Evolutionary conservation across 2,888 invertebrate species (phyloP).

Genomic region (Parelbella ahira): DNA sequence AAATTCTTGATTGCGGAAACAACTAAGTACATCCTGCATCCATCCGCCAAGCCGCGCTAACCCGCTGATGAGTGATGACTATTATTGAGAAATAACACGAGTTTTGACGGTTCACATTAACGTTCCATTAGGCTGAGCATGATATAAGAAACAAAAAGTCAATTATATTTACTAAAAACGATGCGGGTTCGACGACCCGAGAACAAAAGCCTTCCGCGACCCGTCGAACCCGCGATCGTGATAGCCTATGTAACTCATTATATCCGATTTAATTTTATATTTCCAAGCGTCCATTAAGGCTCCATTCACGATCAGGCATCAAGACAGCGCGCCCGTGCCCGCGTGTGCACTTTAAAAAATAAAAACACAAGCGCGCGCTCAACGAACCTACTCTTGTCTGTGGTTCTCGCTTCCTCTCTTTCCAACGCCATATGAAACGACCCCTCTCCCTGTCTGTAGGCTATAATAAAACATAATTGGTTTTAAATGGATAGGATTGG

Average conservation of each 20-base stretch:
- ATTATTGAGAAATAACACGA: slow-evolving; percentile 33
- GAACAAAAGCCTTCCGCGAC: slow-evolving; percentile 58
- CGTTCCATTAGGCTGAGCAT: slow-evolving; percentile 36
- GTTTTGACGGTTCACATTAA: slow-evolving; percentile 34
- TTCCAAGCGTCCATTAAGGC: slow-evolving; percentile 63
- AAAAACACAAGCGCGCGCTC: slow-evolving; percentile 41
- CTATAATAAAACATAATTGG: slow-evolving; percentile 77
- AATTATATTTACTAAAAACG: slow-evolving; percentile 58
- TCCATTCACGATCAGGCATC: slow-evolving; percentile 56
- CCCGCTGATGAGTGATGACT: slow-evolving; percentile 29
- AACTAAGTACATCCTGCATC: slow-evolving; percentile 14
- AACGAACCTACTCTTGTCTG: slow-evolving; percentile 45
- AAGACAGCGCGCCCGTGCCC: slow-evolving; percentile 52
- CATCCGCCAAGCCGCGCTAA: slow-evolving; percentile 10
- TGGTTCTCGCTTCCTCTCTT: slow-evolving; percentile 44
- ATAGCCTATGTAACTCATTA: slow-evolving; percentile 69
- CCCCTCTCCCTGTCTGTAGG: slow-evolving; percentile 45
- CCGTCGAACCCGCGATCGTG: slow-evolving; percentile 51
- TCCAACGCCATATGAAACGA: slow-evolving; percentile 38
- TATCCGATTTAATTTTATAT: slow-evolving; percentile 69
- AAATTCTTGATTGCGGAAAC: too few relatives aligned
- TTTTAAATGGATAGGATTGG: slow-evolving; percentile 79
- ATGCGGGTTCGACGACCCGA: slow-evolving; percentile 46
- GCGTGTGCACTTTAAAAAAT: slow-evolving; percentile 39
- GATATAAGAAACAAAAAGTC: slow-evolving; percentile 47